phyloP scores from a whole-genome alignment of 2,113 vertebrate genomes.

The Platysteira castanea region DNA sequence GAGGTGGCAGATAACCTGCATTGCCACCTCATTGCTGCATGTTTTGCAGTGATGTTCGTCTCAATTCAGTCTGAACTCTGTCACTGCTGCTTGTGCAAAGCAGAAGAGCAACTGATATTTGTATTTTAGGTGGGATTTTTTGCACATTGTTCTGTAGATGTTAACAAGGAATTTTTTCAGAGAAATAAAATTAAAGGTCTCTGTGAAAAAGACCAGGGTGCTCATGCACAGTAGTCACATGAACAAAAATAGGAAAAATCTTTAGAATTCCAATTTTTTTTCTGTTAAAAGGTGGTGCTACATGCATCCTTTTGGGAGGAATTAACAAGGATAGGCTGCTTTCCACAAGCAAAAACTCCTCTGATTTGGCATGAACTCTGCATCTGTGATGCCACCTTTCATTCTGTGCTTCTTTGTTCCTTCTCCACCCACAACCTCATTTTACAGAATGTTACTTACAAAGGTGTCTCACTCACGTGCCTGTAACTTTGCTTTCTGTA shows the following conservation, averaged over 20 bases:
- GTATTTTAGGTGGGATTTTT: background rate
- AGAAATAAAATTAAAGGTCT: background rate
- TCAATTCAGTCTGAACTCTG: background rate
- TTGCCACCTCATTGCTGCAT: background rate
- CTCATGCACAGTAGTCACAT: background rate
- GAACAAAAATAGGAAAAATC: background rate
- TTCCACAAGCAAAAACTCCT: background rate
- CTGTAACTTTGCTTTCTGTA: background rate
- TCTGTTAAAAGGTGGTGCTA: background rate
- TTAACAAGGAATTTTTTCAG: background rate
- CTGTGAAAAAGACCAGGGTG: background rate
- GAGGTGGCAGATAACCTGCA: background rate
- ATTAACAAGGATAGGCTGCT: background rate
- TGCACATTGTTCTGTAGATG: background rate
- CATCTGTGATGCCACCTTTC: background rate
- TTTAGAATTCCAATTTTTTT: background rate
- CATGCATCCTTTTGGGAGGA: background rate
- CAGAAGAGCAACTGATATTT: background rate
- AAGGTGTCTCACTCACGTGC: background rate
- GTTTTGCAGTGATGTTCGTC: background rate
- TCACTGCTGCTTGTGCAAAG: accelerated
- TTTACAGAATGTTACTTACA: background rate
- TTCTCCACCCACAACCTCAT: background rate
- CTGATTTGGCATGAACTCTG: background rate
- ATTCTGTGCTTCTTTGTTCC: background rate